Conservation (phyloP, 2,888 invertebrate species). For the Caenorhabditis angaria region DNA sequence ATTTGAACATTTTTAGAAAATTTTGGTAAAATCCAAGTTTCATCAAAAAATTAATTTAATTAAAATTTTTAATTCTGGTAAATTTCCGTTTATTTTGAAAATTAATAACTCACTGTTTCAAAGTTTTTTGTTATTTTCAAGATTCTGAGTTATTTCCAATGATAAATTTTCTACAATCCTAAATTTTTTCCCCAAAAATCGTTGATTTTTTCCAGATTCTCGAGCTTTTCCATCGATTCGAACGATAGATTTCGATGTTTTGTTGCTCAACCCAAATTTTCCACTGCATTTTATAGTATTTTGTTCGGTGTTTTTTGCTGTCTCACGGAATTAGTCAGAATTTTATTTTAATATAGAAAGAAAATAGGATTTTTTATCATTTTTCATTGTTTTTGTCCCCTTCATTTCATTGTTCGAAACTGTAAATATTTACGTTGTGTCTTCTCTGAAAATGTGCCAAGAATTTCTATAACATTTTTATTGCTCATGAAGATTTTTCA, state of each 20-base stretch:
- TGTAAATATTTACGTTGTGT: neutral
- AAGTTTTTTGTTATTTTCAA: too few relatives aligned
- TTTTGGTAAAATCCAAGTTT: too few relatives aligned
- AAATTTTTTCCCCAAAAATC: too few relatives aligned
- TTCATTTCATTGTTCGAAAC: neutral
- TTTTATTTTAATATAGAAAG: neutral
- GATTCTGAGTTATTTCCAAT: too few relatives aligned
- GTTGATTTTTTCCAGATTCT: slow-evolving; percentile 23
- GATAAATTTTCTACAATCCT: too few relatives aligned
- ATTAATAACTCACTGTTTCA: too few relatives aligned
- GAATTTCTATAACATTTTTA: slow-evolving; percentile 7
- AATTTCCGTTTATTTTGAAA: too few relatives aligned
- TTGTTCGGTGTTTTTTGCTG: neutral
- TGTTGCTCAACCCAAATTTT: slow-evolving; percentile 3
- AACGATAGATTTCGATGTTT: slow-evolving; percentile 16
- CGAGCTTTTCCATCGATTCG: slow-evolving; percentile 24
- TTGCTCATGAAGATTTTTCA: slow-evolving; percentile 19
- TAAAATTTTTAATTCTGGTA: too few relatives aligned
- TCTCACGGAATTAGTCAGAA: slow-evolving; percentile 1
- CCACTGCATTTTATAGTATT: slow-evolving; percentile 7
- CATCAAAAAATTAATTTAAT: too few relatives aligned
- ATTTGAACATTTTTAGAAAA: too few relatives aligned
- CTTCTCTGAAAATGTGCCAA: slow-evolving; percentile 10
- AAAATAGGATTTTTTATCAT: slow-evolving; percentile 7
- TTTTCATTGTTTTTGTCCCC: slow-evolving; percentile 5